Evolutionary conservation across 2,797 vertebrate species (phyloP), one percentile per base, ranked within the genome.

Genomic region (Oophaga sylvatica): DNA sequence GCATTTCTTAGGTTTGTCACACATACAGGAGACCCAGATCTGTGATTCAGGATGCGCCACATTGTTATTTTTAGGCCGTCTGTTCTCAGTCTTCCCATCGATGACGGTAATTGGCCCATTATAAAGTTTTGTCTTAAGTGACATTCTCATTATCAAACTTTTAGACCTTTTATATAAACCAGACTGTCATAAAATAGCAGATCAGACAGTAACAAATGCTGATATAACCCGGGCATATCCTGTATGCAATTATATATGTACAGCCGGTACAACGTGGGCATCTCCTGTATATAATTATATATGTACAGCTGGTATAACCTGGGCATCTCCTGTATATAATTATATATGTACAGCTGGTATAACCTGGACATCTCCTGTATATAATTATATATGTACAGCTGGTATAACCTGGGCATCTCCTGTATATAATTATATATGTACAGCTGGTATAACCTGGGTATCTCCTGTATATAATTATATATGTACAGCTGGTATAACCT

Each of bases 51-150:
- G 17, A 81, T 81, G 56, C 57, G n/a, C 65, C 16, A 22, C 65
- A 20, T 10, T 83, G 65, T 83, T 83, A 83, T 83, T 70, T 83
- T 57, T 83, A 71, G 53, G 65, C 9, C 20, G 53, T 15, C 56
- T 75, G 29, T 31, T 59, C 56, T 57, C 19, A 7, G 22, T 22
- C 59, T 73, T 8, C 62, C 41, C 16, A 22, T 83, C 68, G 15
- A 12, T 11, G 3, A 60, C 26, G 29, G 78, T 60, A 84, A 84
- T 62, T 84, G 68, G 82, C 53, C 29, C 19, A 73, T 68, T 81
- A 81, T 31, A 83, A 59, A 57, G 65, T 71, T 57, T 59, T 59
- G 53, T 83, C 56, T 71, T 57, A 71, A 31, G 11, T 7, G 0
- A 35, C 4, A 11, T 29, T 1, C 48, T 53, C n/a, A 82, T 56